Conservation (phyloP, 1,140 invertebrate species). For the Tetragonula clypearis region DNA sequence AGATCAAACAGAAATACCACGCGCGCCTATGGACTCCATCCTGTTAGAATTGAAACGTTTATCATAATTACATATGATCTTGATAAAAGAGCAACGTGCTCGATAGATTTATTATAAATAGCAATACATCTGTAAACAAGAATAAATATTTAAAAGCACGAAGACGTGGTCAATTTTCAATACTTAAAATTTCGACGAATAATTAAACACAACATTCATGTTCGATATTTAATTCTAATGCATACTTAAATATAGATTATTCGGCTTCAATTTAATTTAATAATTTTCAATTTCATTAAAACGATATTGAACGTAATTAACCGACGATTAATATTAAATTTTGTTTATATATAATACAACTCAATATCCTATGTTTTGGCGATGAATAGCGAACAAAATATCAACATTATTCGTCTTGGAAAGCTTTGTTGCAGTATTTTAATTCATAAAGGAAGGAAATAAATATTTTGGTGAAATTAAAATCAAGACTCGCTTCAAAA, state of each 20-base stretch:
- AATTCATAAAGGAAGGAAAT: not conserved
- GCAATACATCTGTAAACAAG: not conserved
- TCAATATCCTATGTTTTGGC: not conserved
- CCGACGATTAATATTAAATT: not conserved
- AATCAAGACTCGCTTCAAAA: not conserved
- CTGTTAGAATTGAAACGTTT: constrained; percentile 61
- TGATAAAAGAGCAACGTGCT: not conserved
- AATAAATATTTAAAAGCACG: not conserved
- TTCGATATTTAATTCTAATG: not conserved
- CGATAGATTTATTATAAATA: not conserved
- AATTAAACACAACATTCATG: not conserved
- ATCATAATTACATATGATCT: not conserved
- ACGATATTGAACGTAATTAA: not conserved
- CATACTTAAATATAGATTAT: not conserved
- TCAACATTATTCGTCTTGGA: not conserved
- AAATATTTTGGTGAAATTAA: not conserved
- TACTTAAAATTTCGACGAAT: not conserved
- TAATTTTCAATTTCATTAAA: not conserved
- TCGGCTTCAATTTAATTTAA: not conserved
- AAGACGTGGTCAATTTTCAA: not conserved
- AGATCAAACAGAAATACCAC: constrained; percentile 70
- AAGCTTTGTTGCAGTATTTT: not conserved
- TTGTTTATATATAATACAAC: not conserved
- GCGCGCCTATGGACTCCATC: constrained; percentile 74
- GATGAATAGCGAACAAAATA: not conserved